These are phyloP conservation scores for Channa striata DNA, from an alignment of 2,797 vertebrate genomes.

Conservation along the genomic window DNA sequence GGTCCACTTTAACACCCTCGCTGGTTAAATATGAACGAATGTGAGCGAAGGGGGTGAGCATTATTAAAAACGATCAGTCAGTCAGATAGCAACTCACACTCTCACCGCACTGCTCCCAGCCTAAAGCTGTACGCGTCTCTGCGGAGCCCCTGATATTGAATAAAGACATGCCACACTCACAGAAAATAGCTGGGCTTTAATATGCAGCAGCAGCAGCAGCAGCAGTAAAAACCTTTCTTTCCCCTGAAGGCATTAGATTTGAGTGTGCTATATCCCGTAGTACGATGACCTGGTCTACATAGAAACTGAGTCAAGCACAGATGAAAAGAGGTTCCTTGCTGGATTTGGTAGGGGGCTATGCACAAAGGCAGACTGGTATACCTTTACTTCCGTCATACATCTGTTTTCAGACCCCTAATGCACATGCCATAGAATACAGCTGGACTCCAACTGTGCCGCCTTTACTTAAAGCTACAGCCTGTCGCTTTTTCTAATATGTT, in stretches of 20 bases:
- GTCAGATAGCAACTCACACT: constrained; percentile 62
- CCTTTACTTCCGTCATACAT: constrained; percentile 10
- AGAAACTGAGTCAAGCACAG: constrained; percentile 39
- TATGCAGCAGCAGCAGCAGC: constrained; percentile 50
- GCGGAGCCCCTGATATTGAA: constrained; percentile 61
- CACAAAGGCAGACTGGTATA: constrained; percentile 3
- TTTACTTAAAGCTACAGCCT: too few relatives aligned
- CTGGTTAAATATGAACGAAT: constrained; percentile 68
- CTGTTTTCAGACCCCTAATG: background rate
- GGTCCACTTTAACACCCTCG: constrained; percentile 42
- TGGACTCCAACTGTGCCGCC: background rate
- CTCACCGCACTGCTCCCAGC: constrained; percentile 50
- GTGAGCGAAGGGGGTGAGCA: constrained; percentile 32
- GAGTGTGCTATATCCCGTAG: constrained; percentile 30
- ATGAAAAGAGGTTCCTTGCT: constrained; percentile 17
- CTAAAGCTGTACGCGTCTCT: constrained; percentile 60
- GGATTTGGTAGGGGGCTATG: background rate
- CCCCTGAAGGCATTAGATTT: constrained; percentile 43
- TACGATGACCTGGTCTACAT: constrained; percentile 42
- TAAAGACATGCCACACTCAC: constrained; percentile 60
- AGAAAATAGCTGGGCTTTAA: constrained; percentile 63
- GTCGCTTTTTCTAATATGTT: too few relatives aligned
- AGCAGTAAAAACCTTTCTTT: constrained; percentile 32
- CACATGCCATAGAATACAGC: background rate
- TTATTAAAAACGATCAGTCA: constrained; percentile 79